Conservation (phyloP, 2,797 vertebrate genomes). For the Avahi laniger region DNA sequence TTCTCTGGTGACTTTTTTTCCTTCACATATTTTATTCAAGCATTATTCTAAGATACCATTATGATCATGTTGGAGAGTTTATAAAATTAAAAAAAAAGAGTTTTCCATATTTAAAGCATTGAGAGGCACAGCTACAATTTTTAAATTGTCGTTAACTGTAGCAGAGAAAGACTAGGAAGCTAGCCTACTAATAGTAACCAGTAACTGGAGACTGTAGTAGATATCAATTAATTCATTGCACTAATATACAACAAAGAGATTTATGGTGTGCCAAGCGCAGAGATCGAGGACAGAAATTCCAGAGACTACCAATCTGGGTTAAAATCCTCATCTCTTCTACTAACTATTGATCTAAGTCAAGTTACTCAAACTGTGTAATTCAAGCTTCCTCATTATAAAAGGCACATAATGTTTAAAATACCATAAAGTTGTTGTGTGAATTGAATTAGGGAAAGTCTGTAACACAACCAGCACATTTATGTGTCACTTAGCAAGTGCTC, state of each 20-base stretch:
- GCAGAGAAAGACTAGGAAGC: background rate
- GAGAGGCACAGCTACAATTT: background rate
- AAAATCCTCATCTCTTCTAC: background rate
- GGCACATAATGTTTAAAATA: background rate
- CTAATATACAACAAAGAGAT: background rate
- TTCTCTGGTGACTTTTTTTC: background rate
- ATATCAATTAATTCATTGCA: background rate
- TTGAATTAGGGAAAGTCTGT: background rate
- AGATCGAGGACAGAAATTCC: background rate
- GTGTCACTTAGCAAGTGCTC: background rate
- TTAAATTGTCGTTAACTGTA: background rate
- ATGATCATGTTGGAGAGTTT: background rate
- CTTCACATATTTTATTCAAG: background rate
- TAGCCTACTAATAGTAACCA: background rate
- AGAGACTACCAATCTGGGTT: background rate
- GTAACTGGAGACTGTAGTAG: background rate
- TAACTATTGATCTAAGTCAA: background rate
- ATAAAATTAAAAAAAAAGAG: background rate
- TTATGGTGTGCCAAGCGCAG: background rate
- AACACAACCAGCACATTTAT: background rate
- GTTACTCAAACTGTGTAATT: background rate
- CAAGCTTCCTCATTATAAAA: background rate
- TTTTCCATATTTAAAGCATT: background rate
- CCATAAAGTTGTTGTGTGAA: background rate
- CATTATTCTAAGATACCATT: background rate